Evolutionary conservation across 2,888 invertebrate species (phyloP).

Genomic region (Netelia virgata): DNA sequence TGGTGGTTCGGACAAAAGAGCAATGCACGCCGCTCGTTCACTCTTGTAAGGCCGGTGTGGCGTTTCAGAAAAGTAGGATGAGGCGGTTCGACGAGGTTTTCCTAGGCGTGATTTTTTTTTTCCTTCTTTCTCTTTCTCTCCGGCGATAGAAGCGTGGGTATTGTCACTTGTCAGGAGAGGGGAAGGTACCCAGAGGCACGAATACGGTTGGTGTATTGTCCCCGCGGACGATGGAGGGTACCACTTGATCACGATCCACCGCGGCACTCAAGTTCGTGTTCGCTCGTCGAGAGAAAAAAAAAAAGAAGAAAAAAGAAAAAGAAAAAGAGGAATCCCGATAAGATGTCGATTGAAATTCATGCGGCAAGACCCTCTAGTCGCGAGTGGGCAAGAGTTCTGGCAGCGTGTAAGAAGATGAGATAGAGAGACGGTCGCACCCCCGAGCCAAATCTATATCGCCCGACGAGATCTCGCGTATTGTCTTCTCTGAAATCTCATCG

Average conservation of each 20-base stretch:
- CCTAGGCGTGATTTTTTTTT: constrained; percentile 4
- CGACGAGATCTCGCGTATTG: constrained; percentile 57
- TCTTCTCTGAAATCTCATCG: constrained; percentile 63
- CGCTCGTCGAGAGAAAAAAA: constrained; percentile 60
- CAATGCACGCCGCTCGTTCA: constrained; percentile 77
- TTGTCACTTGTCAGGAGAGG: constrained; percentile 64
- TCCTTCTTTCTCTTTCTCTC: constrained; percentile 14
- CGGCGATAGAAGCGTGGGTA: constrained; percentile 56
- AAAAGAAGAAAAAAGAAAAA: constrained; percentile 18
- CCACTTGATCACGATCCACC: constrained; percentile 85
- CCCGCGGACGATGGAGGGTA: constrained; percentile 82
- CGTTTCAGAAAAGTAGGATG: constrained; percentile 53
- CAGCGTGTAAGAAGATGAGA: constrained; percentile 20
- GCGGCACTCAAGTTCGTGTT: constrained; percentile 76
- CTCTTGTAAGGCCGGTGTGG: constrained; percentile 74
- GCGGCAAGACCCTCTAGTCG: constrained; percentile 74
- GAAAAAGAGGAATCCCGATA: constrained; percentile 76
- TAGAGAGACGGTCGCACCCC: not conserved
- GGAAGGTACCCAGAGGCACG: constrained; percentile 55
- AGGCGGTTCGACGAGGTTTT: constrained; percentile 24
- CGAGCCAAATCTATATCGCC: constrained; percentile 50
- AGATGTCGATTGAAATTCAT: constrained; percentile 85
- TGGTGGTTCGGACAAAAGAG: constrained; percentile 82
- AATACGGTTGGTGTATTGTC: constrained; percentile 66
- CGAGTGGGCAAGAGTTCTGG: constrained; percentile 59